phyloP scores from a whole-genome alignment of 2,888 invertebrate species.

The Callyntrura sp. region DNA sequence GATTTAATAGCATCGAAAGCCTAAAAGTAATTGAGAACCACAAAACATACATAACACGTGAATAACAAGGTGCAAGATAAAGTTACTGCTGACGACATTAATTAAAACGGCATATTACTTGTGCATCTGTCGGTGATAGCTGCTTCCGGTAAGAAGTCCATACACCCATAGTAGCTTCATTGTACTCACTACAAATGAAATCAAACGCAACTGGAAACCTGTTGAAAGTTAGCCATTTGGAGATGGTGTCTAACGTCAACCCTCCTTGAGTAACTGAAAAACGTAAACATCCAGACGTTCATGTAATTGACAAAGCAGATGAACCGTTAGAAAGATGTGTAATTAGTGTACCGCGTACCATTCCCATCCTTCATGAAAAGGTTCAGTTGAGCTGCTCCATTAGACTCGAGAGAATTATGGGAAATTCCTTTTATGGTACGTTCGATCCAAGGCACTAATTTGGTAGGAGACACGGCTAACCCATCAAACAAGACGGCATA shows the following conservation, averaged over 20 bases:
- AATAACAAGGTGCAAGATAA: too few species aligned
- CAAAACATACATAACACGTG: background rate
- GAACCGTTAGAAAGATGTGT: too few species aligned
- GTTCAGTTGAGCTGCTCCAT: conserved; percentile 72
- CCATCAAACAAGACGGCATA: conserved; percentile 82
- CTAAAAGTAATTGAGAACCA: background rate
- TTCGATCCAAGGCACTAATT: conserved; percentile 79
- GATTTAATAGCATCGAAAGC: conserved; percentile 29
- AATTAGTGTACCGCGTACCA: too few species aligned
- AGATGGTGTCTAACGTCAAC: conserved; percentile 66
- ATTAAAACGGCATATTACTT: background rate
- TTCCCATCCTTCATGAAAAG: conserved; percentile 83
- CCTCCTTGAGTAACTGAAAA: conserved; percentile 81
- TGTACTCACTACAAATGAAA: conserved; percentile 73
- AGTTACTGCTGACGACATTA: too few species aligned
- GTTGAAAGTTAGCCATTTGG: conserved; percentile 77
- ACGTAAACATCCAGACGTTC: background rate
- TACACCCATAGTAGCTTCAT: background rate
- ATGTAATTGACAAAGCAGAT: too few species aligned
- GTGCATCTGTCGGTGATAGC: conserved; percentile 8
- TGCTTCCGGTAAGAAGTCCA: conserved; percentile 51
- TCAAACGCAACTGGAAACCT: conserved; percentile 81
- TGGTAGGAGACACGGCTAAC: conserved; percentile 77
- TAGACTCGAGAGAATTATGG: conserved; percentile 58
- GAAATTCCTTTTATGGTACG: conserved; percentile 62